phyloP scores from a whole-genome alignment of 2,888 invertebrate species.

The Epinotia ramella region DNA sequence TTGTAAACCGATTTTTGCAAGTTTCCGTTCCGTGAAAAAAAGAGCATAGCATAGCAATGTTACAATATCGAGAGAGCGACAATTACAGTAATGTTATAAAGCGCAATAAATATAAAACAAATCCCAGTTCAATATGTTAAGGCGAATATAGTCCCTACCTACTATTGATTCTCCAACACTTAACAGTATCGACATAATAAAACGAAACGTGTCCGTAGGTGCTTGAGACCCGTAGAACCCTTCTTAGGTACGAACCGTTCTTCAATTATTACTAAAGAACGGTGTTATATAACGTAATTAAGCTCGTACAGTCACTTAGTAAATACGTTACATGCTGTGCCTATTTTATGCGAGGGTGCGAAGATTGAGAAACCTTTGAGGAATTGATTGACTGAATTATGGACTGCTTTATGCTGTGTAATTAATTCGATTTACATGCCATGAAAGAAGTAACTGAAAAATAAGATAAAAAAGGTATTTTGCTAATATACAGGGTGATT shows the following conservation, averaged over 20 bases:
- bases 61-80: too few relatives aligned
- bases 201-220: conserved; percentile 36
- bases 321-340: conserved; percentile 9
- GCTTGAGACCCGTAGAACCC: conserved; percentile 32
- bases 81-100: too few relatives aligned
- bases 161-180: conserved; percentile 36
- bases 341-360: neutral
- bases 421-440: neutral
- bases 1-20: too few relatives aligned
- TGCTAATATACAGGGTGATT: too few relatives aligned
- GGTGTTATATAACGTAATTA: conserved; percentile 22
- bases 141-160: too few relatives aligned
- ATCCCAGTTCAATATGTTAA: too few relatives aligned
- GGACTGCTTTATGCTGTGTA: too few relatives aligned
- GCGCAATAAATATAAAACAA: too few relatives aligned
- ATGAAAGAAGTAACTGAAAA: neutral
- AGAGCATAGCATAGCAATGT: too few relatives aligned
- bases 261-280: conserved; percentile 27
- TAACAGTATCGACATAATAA: conserved; percentile 40
- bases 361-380: neutral
- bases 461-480: too few relatives aligned
- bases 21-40: too few relatives aligned
- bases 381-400: neutral
- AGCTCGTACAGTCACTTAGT: conserved; percentile 16
- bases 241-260: conserved; percentile 23